phyloP scores from a whole-genome alignment of 2,797 vertebrate genomes.

The Hydrocynus forskahlii region DNA sequence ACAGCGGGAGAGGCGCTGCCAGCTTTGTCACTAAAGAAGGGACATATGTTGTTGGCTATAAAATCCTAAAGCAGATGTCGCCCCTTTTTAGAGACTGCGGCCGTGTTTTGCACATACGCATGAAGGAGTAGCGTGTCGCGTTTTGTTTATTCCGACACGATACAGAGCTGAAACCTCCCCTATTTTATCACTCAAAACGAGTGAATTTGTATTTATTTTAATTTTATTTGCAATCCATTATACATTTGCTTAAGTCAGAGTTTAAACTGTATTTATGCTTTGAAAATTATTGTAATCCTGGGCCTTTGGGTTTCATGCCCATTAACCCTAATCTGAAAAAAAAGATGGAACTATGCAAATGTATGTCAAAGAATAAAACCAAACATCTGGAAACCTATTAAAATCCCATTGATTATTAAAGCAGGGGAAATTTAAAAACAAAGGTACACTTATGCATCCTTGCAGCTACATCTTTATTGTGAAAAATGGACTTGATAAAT shows the following conservation, averaged over 20 bases:
- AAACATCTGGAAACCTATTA: not conserved
- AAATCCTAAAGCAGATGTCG: constrained; percentile 84
- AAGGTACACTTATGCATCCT: not conserved
- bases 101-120: constrained; percentile 73
- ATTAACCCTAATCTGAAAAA: not conserved
- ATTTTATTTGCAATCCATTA: not conserved
- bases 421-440: not conserved
- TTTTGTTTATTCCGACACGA: constrained; percentile 54
- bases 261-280: not conserved
- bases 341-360: not conserved
- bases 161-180: not conserved
- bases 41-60: constrained; percentile 78
- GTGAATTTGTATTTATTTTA: constrained; percentile 1
- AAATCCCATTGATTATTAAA: not conserved
- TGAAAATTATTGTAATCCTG: not conserved
- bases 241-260: not conserved
- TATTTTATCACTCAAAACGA: not conserved
- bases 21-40: constrained; percentile 77
- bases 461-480: not conserved
- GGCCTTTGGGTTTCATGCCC: not conserved
- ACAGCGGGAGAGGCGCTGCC: constrained; percentile 75
- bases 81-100: constrained; percentile 75
- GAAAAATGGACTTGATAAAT: not conserved
- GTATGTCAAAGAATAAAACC: not conserved
- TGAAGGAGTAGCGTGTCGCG: constrained; percentile 68